phyloP scores from a whole-genome alignment of 2,113 vertebrate genomes.

The Pedetes capensis region DNA sequence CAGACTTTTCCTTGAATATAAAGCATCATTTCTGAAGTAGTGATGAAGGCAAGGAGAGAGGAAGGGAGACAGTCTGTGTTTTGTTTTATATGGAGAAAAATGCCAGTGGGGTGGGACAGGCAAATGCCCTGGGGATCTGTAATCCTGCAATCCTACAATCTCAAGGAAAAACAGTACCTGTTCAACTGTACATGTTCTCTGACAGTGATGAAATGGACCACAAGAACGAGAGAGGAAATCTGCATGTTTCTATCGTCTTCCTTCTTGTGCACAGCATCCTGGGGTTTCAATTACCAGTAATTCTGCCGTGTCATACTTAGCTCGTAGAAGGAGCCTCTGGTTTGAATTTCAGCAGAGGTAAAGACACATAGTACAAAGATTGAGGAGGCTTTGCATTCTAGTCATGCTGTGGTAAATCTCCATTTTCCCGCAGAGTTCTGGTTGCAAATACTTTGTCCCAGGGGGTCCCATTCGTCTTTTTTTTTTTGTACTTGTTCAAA shows the following conservation, averaged over 20 bases:
- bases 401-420: rapidly evolving
- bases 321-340: neutral
- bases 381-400: neutral
- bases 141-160: neutral
- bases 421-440: neutral
- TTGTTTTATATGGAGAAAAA: neutral
- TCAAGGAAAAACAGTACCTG: neutral
- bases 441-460: neutral
- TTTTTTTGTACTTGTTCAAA: neutral
- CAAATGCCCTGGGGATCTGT: neutral
- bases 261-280: neutral
- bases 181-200: neutral
- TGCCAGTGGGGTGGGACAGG: neutral
- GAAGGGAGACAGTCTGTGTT: neutral
- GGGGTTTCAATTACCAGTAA: neutral
- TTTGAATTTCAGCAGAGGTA: neutral
- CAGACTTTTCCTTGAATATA: neutral
- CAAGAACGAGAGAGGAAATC: neutral
- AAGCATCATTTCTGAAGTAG: neutral
- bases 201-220: neutral
- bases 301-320: neutral
- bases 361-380: neutral
- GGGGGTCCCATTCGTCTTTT: neutral
- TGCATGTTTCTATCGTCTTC: neutral
- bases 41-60: neutral